These are phyloP conservation scores for Leptinotarsa rubiginosa DNA, from an alignment of 2,888 invertebrate species.

Conservation along the genomic window DNA sequence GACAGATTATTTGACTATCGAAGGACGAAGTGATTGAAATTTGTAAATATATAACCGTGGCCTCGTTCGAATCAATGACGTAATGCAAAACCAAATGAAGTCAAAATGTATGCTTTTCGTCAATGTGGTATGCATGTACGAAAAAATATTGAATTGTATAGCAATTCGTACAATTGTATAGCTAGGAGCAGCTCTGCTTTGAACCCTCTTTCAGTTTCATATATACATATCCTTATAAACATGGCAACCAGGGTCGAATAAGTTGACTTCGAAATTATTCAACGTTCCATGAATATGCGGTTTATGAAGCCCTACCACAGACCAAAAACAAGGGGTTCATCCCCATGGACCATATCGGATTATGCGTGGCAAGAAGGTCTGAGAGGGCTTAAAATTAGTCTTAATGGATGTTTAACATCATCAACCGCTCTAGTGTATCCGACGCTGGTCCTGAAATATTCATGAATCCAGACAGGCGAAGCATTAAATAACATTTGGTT, in stretches of 20 bases:
- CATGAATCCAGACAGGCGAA: background rate
- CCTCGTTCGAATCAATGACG: too few relatives aligned
- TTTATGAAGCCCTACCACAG: background rate
- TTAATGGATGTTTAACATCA: conserved; percentile 8
- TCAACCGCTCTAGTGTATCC: background rate
- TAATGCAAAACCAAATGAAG: too few relatives aligned
- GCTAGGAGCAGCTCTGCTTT: too few relatives aligned
- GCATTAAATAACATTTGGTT: background rate
- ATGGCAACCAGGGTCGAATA: background rate
- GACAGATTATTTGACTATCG: too few relatives aligned
- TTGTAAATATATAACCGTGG: too few relatives aligned
- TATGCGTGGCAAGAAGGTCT: background rate
- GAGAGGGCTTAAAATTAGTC: background rate
- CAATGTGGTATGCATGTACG: too few relatives aligned
- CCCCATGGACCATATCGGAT: background rate
- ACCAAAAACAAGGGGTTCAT: background rate
- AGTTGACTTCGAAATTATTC: conserved; percentile 1
- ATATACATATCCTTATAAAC: too few relatives aligned
- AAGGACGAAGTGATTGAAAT: too few relatives aligned
- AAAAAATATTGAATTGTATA: too few relatives aligned
- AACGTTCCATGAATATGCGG: background rate
- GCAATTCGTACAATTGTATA: too few relatives aligned
- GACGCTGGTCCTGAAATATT: background rate
- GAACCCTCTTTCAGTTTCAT: too few relatives aligned
- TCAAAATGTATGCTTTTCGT: too few relatives aligned